Evolutionary conservation across 2,797 vertebrate species (phyloP).

Genomic region (Balearica regulorum): DNA sequence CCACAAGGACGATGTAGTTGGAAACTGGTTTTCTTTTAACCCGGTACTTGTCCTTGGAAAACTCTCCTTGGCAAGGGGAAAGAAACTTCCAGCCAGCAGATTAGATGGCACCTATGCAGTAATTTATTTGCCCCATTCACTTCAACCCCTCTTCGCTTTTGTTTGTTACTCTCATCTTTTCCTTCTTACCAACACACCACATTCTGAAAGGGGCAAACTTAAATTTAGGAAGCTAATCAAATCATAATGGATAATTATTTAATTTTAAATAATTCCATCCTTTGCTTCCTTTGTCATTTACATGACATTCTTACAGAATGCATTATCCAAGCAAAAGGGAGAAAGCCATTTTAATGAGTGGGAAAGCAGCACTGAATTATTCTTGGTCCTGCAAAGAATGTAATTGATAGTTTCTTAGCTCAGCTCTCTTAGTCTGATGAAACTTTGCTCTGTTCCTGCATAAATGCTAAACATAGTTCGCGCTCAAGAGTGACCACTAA

Average conservation of each 20-base stretch:
- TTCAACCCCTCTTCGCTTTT: neutral
- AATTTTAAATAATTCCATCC: neutral
- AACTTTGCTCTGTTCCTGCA: neutral
- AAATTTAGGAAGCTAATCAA: neutral
- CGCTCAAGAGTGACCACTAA: neutral
- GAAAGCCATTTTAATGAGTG: neutral
- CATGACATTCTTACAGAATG: neutral
- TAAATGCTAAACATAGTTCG: neutral
- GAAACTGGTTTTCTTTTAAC: neutral
- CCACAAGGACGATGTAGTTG: neutral
- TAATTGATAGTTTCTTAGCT: neutral
- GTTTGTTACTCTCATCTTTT: neutral
- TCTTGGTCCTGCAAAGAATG: neutral
- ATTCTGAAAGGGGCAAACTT: neutral
- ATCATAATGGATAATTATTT: neutral
- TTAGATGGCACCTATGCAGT: neutral
- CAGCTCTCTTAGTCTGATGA: neutral
- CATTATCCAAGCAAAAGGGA: neutral
- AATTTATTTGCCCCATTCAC: neutral
- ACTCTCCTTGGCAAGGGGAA: neutral
- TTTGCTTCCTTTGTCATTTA: neutral
- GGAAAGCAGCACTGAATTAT: neutral
- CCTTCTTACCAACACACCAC: neutral
- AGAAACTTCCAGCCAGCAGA: neutral
- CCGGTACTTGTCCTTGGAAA: neutral